Percentiles rank a stretch among this genome's conserved stretches.
These are phyloP conservation scores for Ceyx margarethae DNA, from an alignment of 2,113 vertebrate genomes.

Conservation along the genomic window DNA sequence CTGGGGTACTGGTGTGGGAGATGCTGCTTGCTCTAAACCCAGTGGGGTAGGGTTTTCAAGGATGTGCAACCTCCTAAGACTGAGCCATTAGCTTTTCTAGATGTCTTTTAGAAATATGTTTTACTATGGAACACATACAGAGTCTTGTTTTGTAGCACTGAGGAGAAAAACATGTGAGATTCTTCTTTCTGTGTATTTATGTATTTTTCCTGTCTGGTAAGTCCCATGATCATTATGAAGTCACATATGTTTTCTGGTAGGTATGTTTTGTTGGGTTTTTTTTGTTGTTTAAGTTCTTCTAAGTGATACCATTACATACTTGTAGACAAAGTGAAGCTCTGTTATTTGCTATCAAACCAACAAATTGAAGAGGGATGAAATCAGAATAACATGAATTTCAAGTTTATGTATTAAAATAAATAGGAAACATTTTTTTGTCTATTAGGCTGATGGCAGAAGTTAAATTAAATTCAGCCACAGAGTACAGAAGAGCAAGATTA, in stretches of 20 bases:
- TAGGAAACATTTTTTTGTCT: constrained; percentile 38
- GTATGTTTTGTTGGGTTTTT: neutral
- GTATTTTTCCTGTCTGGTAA: neutral
- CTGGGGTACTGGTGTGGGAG: neutral
- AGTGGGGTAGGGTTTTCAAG: neutral
- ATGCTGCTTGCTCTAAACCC: neutral
- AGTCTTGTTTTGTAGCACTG: neutral
- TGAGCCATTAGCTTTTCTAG: neutral
- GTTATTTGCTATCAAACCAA: constrained; percentile 25
- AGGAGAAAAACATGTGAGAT: neutral
- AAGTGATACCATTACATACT: neutral
- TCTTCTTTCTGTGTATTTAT: neutral
- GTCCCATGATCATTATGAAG: neutral
- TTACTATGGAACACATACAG: neutral
- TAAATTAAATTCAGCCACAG: constrained; percentile 58
- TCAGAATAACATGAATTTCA: constrained; percentile 45
- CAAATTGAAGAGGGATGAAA: constrained; percentile 48
- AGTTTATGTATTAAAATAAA: constrained; percentile 51
- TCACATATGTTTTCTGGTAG: neutral
- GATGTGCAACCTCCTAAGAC: neutral
- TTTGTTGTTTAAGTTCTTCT: neutral
- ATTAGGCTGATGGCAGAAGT: constrained; percentile 41
- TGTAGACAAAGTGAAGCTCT: neutral
- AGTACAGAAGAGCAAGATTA: constrained; percentile 52
- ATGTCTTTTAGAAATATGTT: neutral